Percentiles rank a stretch among this genome's conserved stretches.
Conservation (phyloP, 2,888 invertebrate species). For the Chymomyza fuscimana region DNA sequence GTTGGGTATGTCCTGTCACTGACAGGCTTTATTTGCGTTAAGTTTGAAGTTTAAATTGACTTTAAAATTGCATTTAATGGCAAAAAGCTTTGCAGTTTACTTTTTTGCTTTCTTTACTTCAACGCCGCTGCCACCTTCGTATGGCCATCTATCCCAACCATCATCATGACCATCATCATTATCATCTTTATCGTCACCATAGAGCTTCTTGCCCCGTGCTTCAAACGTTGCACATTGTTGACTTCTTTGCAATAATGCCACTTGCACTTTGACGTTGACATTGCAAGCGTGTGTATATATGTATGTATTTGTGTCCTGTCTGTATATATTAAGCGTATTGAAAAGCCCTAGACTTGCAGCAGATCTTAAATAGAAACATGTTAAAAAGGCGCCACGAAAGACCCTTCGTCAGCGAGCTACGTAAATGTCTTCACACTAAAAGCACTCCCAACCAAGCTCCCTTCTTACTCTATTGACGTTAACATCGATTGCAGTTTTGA, state of each 20-base stretch:
- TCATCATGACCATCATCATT: not conserved
- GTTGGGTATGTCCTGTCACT: slow-evolving; percentile 41
- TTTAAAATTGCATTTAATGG: slow-evolving; percentile 68
- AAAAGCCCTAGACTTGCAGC: slow-evolving; percentile 37
- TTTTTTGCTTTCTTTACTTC: slow-evolving; percentile 5
- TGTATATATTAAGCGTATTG: slow-evolving; percentile 45
- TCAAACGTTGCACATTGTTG: slow-evolving; percentile 26
- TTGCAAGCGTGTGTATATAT: slow-evolving; percentile 27
- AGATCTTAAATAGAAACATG: slow-evolving; percentile 59
- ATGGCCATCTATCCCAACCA: not conserved
- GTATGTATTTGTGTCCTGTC: slow-evolving; percentile 20
- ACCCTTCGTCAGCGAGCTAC: slow-evolving; percentile 23
- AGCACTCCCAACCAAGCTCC: slow-evolving; percentile 46
- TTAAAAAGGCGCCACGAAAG: slow-evolving; percentile 23
- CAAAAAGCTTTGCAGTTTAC: slow-evolving; percentile 38
- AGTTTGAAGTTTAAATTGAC: slow-evolving; percentile 64
- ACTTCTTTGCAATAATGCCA: slow-evolving; percentile 66
- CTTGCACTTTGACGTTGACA: slow-evolving; percentile 74
- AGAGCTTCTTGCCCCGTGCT: slow-evolving; percentile 10
- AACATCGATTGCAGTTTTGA: slow-evolving; percentile 38
- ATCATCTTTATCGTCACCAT: slow-evolving; percentile 23
- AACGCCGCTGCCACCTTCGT: slow-evolving; percentile 35
- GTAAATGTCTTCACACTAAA: slow-evolving; percentile 59
- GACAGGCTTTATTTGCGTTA: slow-evolving; percentile 67
- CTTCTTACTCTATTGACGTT: slow-evolving; percentile 36